Evolutionary conservation across 2,113 vertebrate species (phyloP), one percentile per base, ranked within the genome.

Genomic region (Raja brachyura): DNA sequence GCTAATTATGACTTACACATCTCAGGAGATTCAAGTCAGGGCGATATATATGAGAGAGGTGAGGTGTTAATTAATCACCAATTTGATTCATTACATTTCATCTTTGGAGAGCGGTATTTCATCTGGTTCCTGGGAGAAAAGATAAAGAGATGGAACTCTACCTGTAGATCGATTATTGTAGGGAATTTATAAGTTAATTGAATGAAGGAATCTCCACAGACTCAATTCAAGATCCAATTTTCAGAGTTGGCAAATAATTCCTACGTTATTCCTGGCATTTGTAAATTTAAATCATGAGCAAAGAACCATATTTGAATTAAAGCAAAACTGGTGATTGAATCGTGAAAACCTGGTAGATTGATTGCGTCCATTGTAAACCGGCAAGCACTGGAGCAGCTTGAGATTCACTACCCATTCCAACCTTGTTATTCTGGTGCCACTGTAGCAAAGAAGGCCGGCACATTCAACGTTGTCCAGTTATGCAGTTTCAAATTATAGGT

Each of bases 241-340:
- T 90, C 88, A 31, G n/a, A 66, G 48, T 25, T n/a, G 66, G 85
- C 59, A 70, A 90, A 90, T 90, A 90, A 61, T 92, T 92, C 90
- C 90, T 54, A 13, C 33, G 22, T 74, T 74, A 10, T 74, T 25
- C 33, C 66, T 92, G 90, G 48, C 18, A 54, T 68, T 73, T 18
- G 20, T 54, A 73, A 92, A 92, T 92, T 73, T 92, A 48, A 74
- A 92, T 73, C 59, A 39, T 28, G n/a, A 33, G 73, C 39, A 22
- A 54, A 39, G 88, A 73, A 92, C 33, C 31, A 54, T 4, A 54
- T 54, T 25, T 39, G 68, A 54, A 48, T 92, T 68, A 48, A 25
- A 92, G 25, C 20, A 73, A 74, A 33, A 73, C 48, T 74, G 16
- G 54, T 28, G 90, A 54, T 48, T 92, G 68, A 70, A 68, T 73